A percentile compares a stretch with the other conserved stretches of the same genome.
Conservation (phyloP, 1,140 invertebrate species). For the Trichonephila inaurata region DNA sequence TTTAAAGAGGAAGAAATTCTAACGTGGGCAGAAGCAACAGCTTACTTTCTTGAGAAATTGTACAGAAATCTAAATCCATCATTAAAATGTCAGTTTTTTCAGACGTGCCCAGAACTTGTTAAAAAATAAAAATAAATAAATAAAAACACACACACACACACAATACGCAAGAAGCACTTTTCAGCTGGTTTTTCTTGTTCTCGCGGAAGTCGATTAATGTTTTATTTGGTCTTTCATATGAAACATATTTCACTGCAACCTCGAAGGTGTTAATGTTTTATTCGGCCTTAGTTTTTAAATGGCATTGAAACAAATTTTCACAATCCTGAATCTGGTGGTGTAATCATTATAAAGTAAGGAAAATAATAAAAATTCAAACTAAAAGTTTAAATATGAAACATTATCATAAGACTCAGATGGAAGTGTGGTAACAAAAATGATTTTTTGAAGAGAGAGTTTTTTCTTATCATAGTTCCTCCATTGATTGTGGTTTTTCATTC, state of each 20-base stretch:
- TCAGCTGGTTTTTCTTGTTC: neutral
- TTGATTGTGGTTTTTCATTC: no score
- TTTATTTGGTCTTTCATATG: neutral
- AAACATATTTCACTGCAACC: neutral
- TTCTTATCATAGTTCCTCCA: no score
- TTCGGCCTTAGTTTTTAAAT: slow-evolving; percentile 1
- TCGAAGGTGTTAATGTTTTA: slow-evolving; percentile 36
- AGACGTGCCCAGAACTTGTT: neutral
- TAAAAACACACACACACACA: neutral
- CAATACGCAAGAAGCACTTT: neutral
- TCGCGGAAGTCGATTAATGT: neutral
- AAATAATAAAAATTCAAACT: neutral
- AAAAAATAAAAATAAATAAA: no score
- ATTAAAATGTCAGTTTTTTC: neutral
- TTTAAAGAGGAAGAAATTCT: neutral
- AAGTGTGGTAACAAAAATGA: no score
- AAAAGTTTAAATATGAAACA: neutral
- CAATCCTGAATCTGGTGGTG: neutral
- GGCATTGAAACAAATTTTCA: neutral
- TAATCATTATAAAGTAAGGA: neutral
- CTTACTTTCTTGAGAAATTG: neutral
- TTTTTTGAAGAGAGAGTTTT: no score
- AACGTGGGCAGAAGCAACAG: neutral
- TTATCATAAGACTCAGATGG: neutral
- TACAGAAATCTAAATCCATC: neutral